Conservation (phyloP, 2,113 vertebrate species). For the Nycticryphes semicollaris region DNA sequence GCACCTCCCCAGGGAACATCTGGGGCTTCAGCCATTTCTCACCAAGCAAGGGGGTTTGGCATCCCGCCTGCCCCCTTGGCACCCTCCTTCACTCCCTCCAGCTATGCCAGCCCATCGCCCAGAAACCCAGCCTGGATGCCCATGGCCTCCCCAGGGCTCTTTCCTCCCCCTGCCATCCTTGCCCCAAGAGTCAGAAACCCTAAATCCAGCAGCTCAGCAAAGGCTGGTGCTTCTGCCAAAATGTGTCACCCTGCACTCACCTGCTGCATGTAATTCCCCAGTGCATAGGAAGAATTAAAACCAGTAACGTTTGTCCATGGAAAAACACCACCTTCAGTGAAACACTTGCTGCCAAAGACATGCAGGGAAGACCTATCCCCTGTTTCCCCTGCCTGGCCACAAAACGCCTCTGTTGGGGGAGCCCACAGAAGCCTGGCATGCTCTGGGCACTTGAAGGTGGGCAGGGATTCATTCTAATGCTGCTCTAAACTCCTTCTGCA, state of each 20-base stretch:
- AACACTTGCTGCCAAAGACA: neutral
- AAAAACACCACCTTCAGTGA: neutral
- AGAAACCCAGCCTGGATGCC: neutral
- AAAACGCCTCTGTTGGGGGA: neutral
- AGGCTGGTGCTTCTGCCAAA: neutral
- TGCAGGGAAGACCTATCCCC: neutral
- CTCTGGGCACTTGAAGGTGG: neutral
- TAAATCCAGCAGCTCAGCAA: neutral
- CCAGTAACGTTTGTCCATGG: accelerated
- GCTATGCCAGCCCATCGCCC: neutral
- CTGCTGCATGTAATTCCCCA: neutral
- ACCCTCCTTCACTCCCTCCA: neutral
- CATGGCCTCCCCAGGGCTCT: neutral
- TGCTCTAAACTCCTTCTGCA: neutral
- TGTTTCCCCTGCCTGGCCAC: neutral
- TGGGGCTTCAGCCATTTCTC: slow-evolving; percentile 50
- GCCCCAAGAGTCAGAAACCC: neutral
- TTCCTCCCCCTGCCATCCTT: neutral
- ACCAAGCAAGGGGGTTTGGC: neutral
- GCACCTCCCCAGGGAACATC: slow-evolving; percentile 38
- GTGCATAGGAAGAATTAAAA: neutral
- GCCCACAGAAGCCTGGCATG: neutral
- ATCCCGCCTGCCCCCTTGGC: neutral
- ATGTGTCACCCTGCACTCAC: neutral
- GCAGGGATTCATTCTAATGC: neutral